phyloP scores from a whole-genome alignment of 1,140 invertebrate genomes.

The Ceratosolen fusciceps region DNA sequence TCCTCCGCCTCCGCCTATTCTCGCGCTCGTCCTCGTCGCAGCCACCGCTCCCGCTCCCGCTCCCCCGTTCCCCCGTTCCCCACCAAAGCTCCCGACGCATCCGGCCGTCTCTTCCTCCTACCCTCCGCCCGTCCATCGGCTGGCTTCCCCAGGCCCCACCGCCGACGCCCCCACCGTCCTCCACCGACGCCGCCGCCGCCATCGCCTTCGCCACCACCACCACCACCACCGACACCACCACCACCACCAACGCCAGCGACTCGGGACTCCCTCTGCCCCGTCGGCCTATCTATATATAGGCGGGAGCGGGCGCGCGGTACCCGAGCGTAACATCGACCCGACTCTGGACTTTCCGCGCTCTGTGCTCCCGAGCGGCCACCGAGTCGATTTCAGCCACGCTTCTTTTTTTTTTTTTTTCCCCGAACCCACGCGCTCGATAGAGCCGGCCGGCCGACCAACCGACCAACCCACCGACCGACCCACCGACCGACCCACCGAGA shows the following conservation, averaged over 20 bases:
- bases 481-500: too few relatives aligned
- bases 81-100: not conserved
- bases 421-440: conserved; percentile 19
- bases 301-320: conserved; percentile 19
- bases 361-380: not conserved
- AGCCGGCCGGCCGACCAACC: not conserved
- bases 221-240: not conserved
- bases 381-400: conserved; percentile 24
- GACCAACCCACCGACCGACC: too few relatives aligned
- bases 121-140: not conserved
- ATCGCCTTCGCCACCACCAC: not conserved
- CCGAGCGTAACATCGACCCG: conserved; percentile 58
- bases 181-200: not conserved
- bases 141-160: not conserved
- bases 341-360: not conserved
- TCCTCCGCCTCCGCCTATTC: not conserved
- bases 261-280: too few relatives aligned
- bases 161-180: not conserved
- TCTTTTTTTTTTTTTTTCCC: too few relatives aligned
- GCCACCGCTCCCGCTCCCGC: not conserved
- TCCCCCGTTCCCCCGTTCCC: too few relatives aligned
- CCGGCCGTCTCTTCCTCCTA: not conserved
- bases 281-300: conserved; percentile 19
- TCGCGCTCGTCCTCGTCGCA: not conserved
- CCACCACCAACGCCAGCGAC: too few relatives aligned